phyloP scores from a whole-genome alignment of 2,888 invertebrate species.

The Vesta saturnalis region DNA sequence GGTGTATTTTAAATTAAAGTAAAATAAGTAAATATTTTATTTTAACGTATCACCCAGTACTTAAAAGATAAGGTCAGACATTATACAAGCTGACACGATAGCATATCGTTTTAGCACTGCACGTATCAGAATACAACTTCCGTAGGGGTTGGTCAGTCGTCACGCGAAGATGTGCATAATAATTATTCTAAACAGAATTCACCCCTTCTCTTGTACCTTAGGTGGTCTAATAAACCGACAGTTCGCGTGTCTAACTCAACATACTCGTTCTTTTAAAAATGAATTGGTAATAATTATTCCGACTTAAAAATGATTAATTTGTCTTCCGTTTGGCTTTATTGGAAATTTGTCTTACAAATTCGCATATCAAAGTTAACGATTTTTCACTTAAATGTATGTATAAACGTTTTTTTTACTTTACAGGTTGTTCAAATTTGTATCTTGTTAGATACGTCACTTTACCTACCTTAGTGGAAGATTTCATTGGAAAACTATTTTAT shows the following conservation, averaged over 20 bases:
- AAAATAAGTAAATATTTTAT: conserved; percentile 22
- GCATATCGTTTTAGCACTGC: conserved; percentile 49
- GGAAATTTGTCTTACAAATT: too few species aligned
- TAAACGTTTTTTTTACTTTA: too few species aligned
- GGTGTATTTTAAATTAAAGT: conserved; percentile 18
- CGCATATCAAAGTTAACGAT: too few species aligned
- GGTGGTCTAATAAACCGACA: conserved; percentile 41
- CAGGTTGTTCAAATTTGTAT: too few species aligned
- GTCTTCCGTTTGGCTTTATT: too few species aligned
- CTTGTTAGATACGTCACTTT: too few species aligned
- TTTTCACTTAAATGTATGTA: too few species aligned
- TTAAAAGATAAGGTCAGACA: conserved; percentile 42
- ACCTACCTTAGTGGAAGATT: too few species aligned
- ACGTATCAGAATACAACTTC: conserved; percentile 59
- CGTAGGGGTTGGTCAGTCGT: conserved; percentile 52
- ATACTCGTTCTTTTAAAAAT: conserved; percentile 40
- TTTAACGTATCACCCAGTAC: conserved; percentile 23
- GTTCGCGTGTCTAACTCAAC: conserved; percentile 51
- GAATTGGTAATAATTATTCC: conserved; percentile 21
- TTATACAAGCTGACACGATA: conserved; percentile 51
- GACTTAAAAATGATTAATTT: conserved; percentile 9
- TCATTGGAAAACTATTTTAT: too few species aligned
- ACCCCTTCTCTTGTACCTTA: conserved; percentile 23
- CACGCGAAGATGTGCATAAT: conserved; percentile 62
- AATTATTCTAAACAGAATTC: conserved; percentile 51